Evolutionary conservation across 2,888 invertebrate species (phyloP), one percentile per base, ranked within the genome.

Genomic region (Drosophila acutilabella): DNA sequence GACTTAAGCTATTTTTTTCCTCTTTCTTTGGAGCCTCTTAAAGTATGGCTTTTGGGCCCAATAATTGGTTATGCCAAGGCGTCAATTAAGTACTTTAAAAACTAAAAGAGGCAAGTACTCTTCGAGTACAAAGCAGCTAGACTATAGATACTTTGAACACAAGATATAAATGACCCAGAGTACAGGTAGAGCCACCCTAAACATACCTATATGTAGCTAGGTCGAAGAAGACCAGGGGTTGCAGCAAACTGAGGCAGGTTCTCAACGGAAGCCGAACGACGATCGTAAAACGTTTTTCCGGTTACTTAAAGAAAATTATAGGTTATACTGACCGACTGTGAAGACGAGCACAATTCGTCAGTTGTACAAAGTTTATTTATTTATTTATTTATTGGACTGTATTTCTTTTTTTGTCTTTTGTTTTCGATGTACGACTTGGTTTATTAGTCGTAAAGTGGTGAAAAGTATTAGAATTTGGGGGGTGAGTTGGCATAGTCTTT

Each of bases 371-470:
- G 5, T 40, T 59, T 64, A 65, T 68, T 73, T 76, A 73, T 68
- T 73, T 76, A 73, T 78, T 74, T 79, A 76, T 79, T 82, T 88
- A 66, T 85, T 88, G 74, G 61, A 44, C 60, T 73, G 48, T 56
- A 44, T 30, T 45, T 14, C 62, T 30, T 30, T 30, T 30, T 7
- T 30, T 30, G 30, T 30, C 30, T 30, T 30, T 30, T 30, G 30
- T 13, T 38, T 57, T 64, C 36, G 40, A 47, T 44, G 69, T 56
- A 16, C 16, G 40, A 58, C 60, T 78, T 48, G 62, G 60, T 87
- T 84, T 84, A 89, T 84, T 84, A 88, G 72, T 79, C 89, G 79
- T 74, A 76, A 78, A 89, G 77, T 70, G 65, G 88, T 82, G 53
- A 82, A 71, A 80, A 56, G 41, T 65, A 36, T 13, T 11, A 3